Evolutionary conservation across 2,797 vertebrate species (phyloP).

Genomic region (Gephyroberyx darwinii): DNA sequence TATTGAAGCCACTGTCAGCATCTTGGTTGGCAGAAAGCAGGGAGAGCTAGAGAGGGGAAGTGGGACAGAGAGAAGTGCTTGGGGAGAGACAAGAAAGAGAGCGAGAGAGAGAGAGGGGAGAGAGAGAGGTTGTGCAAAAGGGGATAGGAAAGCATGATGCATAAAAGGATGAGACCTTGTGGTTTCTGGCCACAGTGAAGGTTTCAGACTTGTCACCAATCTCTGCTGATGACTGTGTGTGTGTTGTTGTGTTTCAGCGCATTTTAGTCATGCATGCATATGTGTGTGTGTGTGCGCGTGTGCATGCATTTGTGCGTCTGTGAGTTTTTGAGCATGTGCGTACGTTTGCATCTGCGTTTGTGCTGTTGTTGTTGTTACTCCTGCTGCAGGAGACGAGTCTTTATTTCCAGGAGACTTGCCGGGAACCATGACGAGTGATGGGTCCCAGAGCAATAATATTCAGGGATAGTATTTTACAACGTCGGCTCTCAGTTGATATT

Average conservation of each 20-base stretch:
- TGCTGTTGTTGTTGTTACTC: slow-evolving; percentile 43
- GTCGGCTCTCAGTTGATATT: slow-evolving; percentile 51
- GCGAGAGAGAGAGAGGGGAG: not conserved
- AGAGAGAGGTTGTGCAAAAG: slow-evolving; percentile 1
- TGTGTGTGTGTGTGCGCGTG: not conserved
- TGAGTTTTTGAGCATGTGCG: not conserved
- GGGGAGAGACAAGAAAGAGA: not conserved
- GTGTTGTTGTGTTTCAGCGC: not conserved
- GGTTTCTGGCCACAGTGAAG: slow-evolving; percentile 18
- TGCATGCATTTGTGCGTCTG: slow-evolving; percentile 5
- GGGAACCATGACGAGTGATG: slow-evolving; percentile 57
- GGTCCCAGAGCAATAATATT: slow-evolving; percentile 68
- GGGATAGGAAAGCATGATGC: slow-evolving; percentile 1
- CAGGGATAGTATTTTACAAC: slow-evolving; percentile 57
- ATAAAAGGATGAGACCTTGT: slow-evolving; percentile 20
- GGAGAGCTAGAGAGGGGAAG: slow-evolving; percentile 34
- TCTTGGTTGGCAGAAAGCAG: slow-evolving; percentile 47
- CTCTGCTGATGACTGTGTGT: not conserved
- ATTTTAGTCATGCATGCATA: no score
- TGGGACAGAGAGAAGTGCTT: slow-evolving; percentile 27
- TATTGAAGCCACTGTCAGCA: slow-evolving; percentile 76
- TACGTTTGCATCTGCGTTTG: slow-evolving; percentile 8
- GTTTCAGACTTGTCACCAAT: not conserved
- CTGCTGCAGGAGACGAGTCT: slow-evolving; percentile 39
- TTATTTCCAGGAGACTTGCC: slow-evolving; percentile 55